Conservation (phyloP, 2,797 vertebrate genomes). For the Tragelaphus eurycerus region DNA sequence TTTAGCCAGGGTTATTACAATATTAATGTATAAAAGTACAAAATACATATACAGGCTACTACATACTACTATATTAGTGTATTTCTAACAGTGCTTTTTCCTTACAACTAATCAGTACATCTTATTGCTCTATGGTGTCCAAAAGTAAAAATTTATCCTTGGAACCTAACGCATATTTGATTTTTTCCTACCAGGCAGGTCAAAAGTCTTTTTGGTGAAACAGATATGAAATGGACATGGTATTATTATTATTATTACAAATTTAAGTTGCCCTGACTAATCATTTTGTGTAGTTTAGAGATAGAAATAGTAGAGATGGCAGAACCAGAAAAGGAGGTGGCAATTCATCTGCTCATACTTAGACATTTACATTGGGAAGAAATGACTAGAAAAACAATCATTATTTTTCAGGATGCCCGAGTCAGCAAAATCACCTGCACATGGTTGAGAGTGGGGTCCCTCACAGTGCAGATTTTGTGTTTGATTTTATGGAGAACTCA, state of each 20-base stretch:
- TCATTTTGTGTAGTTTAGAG: background rate
- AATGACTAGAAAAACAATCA: background rate
- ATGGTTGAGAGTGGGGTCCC: slow-evolving; percentile 33
- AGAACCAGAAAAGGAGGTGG: background rate
- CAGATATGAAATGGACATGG: background rate
- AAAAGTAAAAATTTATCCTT: background rate
- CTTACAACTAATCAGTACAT: background rate
- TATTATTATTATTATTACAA: background rate
- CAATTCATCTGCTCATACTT: background rate
- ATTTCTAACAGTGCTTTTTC: background rate
- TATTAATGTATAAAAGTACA: background rate
- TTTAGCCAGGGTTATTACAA: background rate
- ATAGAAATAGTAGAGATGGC: background rate
- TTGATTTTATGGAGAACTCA: slow-evolving; percentile 65
- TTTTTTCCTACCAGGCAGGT: background rate
- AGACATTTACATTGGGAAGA: background rate
- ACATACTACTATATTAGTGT: background rate
- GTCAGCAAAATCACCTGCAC: slow-evolving; percentile 59
- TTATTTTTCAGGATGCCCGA: slow-evolving; percentile 41
- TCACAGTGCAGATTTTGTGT: slow-evolving; percentile 46
- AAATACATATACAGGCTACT: background rate
- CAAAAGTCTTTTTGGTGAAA: background rate
- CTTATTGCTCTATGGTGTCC: background rate
- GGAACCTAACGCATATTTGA: background rate
- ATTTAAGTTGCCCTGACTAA: background rate